Evolutionary conservation across 2,888 invertebrate species (phyloP), one percentile per base, ranked within the genome.

Genomic region (Drosophila cognata): DNA sequence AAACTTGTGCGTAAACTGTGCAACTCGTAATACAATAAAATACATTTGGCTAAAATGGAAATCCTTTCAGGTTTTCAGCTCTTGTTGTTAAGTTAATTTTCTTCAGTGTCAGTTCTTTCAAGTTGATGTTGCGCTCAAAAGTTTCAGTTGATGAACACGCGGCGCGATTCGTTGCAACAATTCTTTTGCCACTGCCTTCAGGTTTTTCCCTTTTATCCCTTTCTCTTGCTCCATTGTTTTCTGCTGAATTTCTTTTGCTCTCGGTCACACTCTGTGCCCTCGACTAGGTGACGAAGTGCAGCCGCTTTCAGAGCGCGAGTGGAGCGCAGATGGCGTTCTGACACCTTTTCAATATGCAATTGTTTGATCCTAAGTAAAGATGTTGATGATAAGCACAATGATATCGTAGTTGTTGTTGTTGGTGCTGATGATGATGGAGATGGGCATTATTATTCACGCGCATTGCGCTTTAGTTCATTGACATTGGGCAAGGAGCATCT

Each of bases 101-200:
- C 21, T 43, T 41, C 73, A 74, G 73, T 74, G 73, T 46, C 65
- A 66, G 4, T 43, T 29, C 31, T n/a, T 13, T 35, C n/a, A 28
- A 16, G 38, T 46, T 63, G 38, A n/a, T 43, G 35, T 18, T 46
- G 16, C 28, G 56, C 41, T 61, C 41, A 70, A 74, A 82, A 84
- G 75, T 85, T 86, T 81, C 71, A 71, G 83, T 74, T 81, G 74
- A 75, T 74, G 84, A 76, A 72, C 61, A 51, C 62, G 62, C 73
- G 67, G 55, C 64, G 35, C 38, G 63, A 74, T 74, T 64, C 69
- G 56, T 76, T 76, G 77, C 84, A 76, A 84, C 87, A 89, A 77
- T 79, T 76, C 74, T 68, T 55, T 52, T 21, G 43, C 62, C 5
- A 41, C 62, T 48, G 69, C 74, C 52, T 74, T 43, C 62, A 57